These are phyloP conservation scores for Trichoplax adhaerens DNA, from an alignment of 37 sponge, comb jelly and placozoan species.

Conservation along the genomic window DNA sequence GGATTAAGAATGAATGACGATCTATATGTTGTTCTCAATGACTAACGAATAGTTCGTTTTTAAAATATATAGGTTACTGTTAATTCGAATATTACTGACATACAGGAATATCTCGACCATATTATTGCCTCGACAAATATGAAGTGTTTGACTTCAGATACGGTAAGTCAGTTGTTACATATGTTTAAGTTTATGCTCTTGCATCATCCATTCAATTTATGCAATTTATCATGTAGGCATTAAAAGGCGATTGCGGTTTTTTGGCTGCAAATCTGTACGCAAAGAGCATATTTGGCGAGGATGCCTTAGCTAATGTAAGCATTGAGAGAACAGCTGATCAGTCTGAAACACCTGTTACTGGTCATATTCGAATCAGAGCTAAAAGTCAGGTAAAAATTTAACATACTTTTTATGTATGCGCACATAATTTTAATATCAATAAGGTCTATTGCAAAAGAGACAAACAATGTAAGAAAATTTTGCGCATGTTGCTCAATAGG, in stretches of 20 bases:
- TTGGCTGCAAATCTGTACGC: constrained; percentile 98
- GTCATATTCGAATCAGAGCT: constrained; percentile 91
- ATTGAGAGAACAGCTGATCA: constrained; percentile 38
- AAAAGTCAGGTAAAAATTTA: constrained; percentile 70
- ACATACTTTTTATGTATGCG: neutral
- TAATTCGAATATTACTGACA: constrained; percentile 71
- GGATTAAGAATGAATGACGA: neutral
- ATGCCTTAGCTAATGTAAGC: constrained; percentile 93
- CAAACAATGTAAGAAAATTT: neutral
- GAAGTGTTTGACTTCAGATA: no score
- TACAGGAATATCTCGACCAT: constrained; percentile 64
- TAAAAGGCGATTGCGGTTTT: constrained; percentile 89
- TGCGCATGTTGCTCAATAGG: constrained; percentile 22
- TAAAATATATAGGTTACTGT: constrained; percentile 44
- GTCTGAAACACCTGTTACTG: constrained; percentile 37
- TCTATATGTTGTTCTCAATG: constrained; percentile 7
- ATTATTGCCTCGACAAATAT: constrained; percentile 80
- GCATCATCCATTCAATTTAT: neutral
- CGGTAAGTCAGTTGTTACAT: no score
- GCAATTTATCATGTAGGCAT: constrained; percentile 29
- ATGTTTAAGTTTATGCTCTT: constrained; percentile 1
- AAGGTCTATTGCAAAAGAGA: neutral
- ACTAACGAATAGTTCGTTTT: neutral
- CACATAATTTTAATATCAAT: neutral
- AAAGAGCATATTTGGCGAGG: constrained; percentile 92